Evolutionary conservation across 2,113 vertebrate genomes (phyloP), one percentile per base, ranked within the genome.

Genomic region (Ptychochromis oligacanthus): DNA sequence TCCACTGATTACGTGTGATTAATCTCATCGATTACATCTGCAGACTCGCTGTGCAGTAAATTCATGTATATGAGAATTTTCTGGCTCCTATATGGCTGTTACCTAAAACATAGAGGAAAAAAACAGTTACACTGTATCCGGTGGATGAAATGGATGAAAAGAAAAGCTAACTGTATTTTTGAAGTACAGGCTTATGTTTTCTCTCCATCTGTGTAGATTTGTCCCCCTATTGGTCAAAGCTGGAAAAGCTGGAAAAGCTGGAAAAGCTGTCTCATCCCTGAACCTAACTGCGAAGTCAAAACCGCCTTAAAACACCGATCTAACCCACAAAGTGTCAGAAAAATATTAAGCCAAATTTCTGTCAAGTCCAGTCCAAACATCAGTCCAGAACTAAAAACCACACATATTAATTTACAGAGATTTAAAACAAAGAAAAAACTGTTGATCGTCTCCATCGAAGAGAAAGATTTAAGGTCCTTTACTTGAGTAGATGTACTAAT

Each of bases 401-500:
- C 52, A 72, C 28, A 20, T 52, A 70, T 49, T 17, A 52, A 31
- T 18, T 72, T 72, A 5, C 26, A 52, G 24, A 31, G 11, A 20
- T 52, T 52, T 52, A 31, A 54, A 54, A 72, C 26, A 67, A 26
- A 43, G 1, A 10, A 5, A n/a, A 0, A 5, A 8, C 11, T 24
- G 22, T 14, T 11, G 14, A 26, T 20, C 40, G 8, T 40, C 9
- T 11, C 38, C 38, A 40, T 8, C 11, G 1, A 0, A 46, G 38
- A 46, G n/a, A 65, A 17, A 43, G 62, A 46, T 40, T 67, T 17
- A 10, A n/a, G 13, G n/a, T 24, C 0, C 62, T 65, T 36, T 36
- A 6, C 36, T 36, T 17, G 14, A 65, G 0, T 15, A 67, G 38
- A 46, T 0, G n/a, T 46, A 46, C 2, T 0, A 46, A 22, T n/a